phyloP scores from a whole-genome alignment of 2,888 invertebrate species.

The Pedicia rivosa region DNA sequence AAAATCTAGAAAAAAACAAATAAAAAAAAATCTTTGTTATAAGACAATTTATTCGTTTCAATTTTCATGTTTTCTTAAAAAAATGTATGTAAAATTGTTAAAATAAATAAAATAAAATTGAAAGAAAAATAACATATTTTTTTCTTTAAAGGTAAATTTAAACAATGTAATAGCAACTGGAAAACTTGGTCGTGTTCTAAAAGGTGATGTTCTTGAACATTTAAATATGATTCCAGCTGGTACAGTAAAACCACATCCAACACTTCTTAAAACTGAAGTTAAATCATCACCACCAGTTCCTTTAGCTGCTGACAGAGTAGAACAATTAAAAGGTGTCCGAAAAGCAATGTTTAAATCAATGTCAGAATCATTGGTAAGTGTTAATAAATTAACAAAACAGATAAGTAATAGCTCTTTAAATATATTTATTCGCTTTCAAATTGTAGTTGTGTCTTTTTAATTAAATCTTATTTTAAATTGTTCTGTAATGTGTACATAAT shows the following conservation, averaged over 20 bases:
- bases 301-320: slow-evolving; percentile 27
- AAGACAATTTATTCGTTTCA: too few species aligned
- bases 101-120: slow-evolving; percentile 2
- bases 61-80: slow-evolving; percentile 13
- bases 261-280: slow-evolving; percentile 12
- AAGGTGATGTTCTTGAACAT: slow-evolving; percentile 78
- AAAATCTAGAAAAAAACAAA: too few species aligned
- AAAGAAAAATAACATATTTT: too few species aligned
- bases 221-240: slow-evolving; percentile 39
- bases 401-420: too few species aligned
- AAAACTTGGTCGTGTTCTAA: slow-evolving; percentile 77
- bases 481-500: too few species aligned
- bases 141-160: slow-evolving; percentile 41
- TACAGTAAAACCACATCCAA: slow-evolving; percentile 33
- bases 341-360: slow-evolving; percentile 95
- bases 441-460: too few species aligned
- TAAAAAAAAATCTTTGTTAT: too few species aligned
- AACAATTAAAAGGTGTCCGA: slow-evolving; percentile 62
- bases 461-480: too few species aligned
- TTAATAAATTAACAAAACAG: too few species aligned
- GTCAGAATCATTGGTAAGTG: slow-evolving; percentile 65
- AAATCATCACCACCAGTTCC: slow-evolving; percentile 1
- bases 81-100: background rate
- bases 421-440: too few species aligned
- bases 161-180: slow-evolving; percentile 61